phyloP scores from a whole-genome alignment of 2,113 vertebrate species.

The Heteronetta atricapilla region DNA sequence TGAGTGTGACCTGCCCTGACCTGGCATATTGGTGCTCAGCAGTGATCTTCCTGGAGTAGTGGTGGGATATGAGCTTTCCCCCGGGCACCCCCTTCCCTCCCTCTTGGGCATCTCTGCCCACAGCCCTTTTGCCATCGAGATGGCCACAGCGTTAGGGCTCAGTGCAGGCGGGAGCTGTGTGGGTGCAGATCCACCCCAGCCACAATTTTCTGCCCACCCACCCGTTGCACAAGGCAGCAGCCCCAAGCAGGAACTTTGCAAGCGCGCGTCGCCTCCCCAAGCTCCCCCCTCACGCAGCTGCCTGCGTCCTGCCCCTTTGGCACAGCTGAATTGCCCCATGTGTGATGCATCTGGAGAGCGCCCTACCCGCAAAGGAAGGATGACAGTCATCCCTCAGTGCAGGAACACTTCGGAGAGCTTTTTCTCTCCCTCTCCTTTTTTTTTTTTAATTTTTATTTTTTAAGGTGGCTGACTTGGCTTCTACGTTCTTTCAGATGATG shows the following conservation, averaged over 20 bases:
- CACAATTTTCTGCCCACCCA: not conserved
- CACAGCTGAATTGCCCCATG: not conserved
- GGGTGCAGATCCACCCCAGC: not conserved
- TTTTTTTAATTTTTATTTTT: not conserved
- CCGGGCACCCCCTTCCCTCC: rapidly evolving
- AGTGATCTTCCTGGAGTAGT: rapidly evolving
- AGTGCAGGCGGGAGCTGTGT: rapidly evolving
- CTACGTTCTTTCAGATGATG: not conserved
- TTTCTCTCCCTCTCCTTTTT: not conserved
- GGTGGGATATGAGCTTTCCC: not conserved
- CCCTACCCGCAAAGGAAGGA: not conserved
- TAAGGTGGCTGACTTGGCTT: not conserved
- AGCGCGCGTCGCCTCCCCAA: not conserved
- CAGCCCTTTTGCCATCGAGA: rapidly evolving
- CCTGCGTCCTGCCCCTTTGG: not conserved
- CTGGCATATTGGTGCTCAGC: rapidly evolving
- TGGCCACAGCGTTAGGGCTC: not conserved
- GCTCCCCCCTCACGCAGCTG: not conserved
- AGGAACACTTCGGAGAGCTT: not conserved
- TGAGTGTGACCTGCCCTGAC: not conserved
- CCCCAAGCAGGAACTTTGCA: not conserved
- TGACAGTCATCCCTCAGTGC: rapidly evolving
- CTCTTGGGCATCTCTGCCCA: rapidly evolving
- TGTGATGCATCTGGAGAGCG: not conserved
- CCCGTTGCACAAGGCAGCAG: not conserved